These are phyloP conservation scores for Morone chrysops DNA, from an alignment of 2,113 vertebrate species.

Conservation along the genomic window DNA sequence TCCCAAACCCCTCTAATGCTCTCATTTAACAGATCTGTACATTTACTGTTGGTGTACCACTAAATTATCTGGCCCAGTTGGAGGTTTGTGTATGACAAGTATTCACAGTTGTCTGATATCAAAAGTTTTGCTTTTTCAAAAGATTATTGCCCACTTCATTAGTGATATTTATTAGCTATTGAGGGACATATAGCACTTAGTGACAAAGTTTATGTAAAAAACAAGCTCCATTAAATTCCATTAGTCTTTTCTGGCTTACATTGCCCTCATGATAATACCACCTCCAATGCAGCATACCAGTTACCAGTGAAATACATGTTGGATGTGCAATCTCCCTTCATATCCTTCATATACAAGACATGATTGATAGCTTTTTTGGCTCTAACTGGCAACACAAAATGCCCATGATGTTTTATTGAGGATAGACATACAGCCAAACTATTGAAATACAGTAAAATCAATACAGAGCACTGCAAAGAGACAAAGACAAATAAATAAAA, in stretches of 20 bases:
- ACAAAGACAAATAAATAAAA: slow-evolving; percentile 2
- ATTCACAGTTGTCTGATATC: not conserved
- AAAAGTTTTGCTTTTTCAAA: not conserved
- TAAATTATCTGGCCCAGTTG: not conserved
- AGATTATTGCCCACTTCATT: not conserved
- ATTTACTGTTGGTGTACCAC: not conserved
- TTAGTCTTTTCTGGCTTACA: slow-evolving; percentile 9
- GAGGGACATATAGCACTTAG: not conserved
- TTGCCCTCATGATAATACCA: not conserved
- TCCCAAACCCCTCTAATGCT: slow-evolving; percentile 2
- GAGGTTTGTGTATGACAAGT: not conserved
- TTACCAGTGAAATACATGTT: not conserved
- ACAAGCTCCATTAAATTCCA: slow-evolving; percentile 11
- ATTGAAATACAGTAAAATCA: not conserved
- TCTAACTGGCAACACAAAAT: not conserved
- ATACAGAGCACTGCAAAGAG: not conserved
- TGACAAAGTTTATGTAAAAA: not conserved
- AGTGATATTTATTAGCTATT: not conserved
- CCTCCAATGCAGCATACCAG: not conserved
- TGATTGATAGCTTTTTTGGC: slow-evolving; percentile 12
- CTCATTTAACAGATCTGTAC: slow-evolving; percentile 6
- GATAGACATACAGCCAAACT: slow-evolving; percentile 5
- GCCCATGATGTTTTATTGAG: slow-evolving; percentile 5
- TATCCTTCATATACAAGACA: not conserved
- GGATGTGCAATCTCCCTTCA: not conserved